These are phyloP conservation scores for Porites rus DNA, from an alignment of 92 coral and sea anemone genomes.

Conservation along the genomic window DNA sequence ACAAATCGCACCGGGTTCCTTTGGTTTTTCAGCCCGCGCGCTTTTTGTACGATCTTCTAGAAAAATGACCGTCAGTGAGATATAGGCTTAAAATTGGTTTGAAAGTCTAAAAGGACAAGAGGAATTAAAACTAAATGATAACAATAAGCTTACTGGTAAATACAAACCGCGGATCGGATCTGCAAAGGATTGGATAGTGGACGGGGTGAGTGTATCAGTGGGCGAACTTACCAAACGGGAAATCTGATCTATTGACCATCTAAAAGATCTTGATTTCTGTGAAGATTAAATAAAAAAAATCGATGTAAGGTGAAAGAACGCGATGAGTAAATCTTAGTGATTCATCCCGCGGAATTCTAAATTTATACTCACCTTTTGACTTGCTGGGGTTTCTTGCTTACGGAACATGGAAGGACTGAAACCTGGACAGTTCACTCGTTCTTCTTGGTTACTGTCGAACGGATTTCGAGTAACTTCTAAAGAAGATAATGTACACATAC, in stretches of 20 bases:
- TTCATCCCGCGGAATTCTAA: neutral
- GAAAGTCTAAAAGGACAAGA: no score
- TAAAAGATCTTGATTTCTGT: slow-evolving; percentile 74
- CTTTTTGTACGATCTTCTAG: no score
- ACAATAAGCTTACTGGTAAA: no score
- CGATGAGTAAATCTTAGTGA: neutral
- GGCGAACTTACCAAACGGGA: slow-evolving; percentile 82
- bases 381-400: slow-evolving; percentile 89
- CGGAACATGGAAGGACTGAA: slow-evolving; percentile 96
- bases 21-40: no score
- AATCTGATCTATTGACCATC: slow-evolving; percentile 98
- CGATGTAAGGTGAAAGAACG: neutral
- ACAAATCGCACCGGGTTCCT: no score
- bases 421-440: slow-evolving; percentile 83
- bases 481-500: slow-evolving; percentile 77
- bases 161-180: no score
- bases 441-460: slow-evolving; percentile 84
- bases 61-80: no score
- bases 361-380: slow-evolving; percentile 76
- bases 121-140: no score
- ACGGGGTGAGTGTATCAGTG: neutral
- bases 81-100: no score
- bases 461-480: slow-evolving; percentile 91
- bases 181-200: neutral
- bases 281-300: slow-evolving; percentile 29